A percentile compares a stretch with the other conserved stretches of the same genome.
phyloP scores from a whole-genome alignment of 2,888 invertebrate genomes.

The Cosmia pyralina region DNA sequence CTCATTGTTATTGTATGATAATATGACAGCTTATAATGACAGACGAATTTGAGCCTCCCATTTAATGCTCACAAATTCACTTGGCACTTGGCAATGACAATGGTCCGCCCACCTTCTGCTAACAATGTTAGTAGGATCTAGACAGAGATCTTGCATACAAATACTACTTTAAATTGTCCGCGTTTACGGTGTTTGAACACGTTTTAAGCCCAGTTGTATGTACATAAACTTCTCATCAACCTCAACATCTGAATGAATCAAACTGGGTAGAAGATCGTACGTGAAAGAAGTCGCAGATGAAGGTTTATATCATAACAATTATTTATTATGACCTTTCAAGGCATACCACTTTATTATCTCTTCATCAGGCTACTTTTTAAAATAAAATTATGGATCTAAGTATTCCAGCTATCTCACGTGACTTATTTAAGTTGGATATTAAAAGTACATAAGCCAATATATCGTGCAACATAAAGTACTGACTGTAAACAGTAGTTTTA shows the following conservation, averaged over 20 bases:
- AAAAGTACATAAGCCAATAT: background rate
- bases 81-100: constrained; percentile 74
- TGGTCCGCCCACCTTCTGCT: constrained; percentile 72
- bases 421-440: too few relatives aligned
- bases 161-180: background rate
- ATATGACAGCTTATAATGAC: constrained; percentile 75
- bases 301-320: background rate
- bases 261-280: background rate
- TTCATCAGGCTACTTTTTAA: background rate
- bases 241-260: background rate
- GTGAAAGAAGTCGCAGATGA: background rate
- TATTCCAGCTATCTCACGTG: too few relatives aligned
- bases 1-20: constrained; percentile 87
- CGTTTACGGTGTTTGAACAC: background rate
- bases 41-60: constrained; percentile 78
- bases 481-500: constrained; percentile 46
- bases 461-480: constrained; percentile 4
- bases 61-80: constrained; percentile 79
- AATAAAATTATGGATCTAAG: too few relatives aligned
- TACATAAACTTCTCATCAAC: background rate
- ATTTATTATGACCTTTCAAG: constrained; percentile 34
- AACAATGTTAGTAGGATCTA: constrained; percentile 42
- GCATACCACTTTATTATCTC: too few relatives aligned
- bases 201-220: background rate
- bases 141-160: constrained; percentile 65